Evolutionary conservation across 2,113 vertebrate species (phyloP), one percentile per base, ranked within the genome.

Genomic region (Psilopogon haemacephalus): DNA sequence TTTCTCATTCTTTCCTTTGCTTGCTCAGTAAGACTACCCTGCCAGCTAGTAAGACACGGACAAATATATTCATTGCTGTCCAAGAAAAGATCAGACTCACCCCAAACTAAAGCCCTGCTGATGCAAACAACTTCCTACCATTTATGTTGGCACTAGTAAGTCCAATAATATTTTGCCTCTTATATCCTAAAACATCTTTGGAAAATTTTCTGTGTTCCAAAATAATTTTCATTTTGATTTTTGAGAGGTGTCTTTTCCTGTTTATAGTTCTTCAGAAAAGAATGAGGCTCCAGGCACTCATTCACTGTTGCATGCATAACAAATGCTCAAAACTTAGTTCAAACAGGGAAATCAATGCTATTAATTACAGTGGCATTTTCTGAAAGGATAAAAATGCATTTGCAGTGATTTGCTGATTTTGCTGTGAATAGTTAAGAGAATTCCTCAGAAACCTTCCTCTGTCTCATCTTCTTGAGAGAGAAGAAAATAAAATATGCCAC

Each of bases 241-340:
- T 37, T 2, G 3, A 75, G 9, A 18, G 69, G 16, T 15, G 72
- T 21, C 12, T 74, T 89, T 75, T 88, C 86, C 1, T 88, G 60
- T 19, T 78, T 92, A 17, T 83, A 42, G 15, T 97, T 92, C 55
- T 97, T 86, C 67, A 98, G 33, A 9, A 97, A 95, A n/a, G 97
- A 96, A 77, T 98, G 90, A 33, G 97, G 97, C 94, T 13, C 94
- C 91, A 84, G 95, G 95, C 73, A 98, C 79, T 50, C 96, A 97
- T 70, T 96, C 97, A 75, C 97, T 90, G 50, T 96, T 90, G 14
- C 87, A 84, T 0, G 96, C 82, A 76, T 95, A 97, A 68, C 89
- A 95, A 48, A 97, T 85, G 8, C 82, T 97, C 69, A 98, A 72
- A 80, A 28, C 6, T 76, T 20, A 33, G 14, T 67, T 84, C 50